These are phyloP conservation scores for Rapana venosa DNA, from an alignment of 2,888 invertebrate genomes.

Conservation along the genomic window DNA sequence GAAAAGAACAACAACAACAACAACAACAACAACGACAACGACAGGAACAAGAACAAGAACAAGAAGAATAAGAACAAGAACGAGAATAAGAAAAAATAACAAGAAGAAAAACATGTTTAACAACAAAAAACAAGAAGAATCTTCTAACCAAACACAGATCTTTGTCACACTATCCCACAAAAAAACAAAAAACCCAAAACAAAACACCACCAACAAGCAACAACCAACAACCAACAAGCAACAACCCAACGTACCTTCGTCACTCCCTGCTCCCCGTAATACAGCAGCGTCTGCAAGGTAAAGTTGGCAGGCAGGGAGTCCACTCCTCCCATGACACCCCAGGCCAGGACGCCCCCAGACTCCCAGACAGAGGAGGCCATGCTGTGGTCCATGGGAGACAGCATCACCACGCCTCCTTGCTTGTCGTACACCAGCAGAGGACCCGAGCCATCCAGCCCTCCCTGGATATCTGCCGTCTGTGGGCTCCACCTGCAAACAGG, in stretches of 20 bases:
- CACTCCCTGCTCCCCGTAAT: conserved; percentile 57
- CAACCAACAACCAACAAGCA: background rate
- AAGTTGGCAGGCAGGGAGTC: conserved; percentile 55
- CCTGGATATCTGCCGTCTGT: conserved; percentile 50
- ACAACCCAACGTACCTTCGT: conserved; percentile 60
- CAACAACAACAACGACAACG: too few relatives aligned
- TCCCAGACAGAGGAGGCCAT: conserved; percentile 49
- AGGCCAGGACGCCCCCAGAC: conserved; percentile 48
- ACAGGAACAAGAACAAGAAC: too few relatives aligned
- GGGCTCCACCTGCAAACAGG: conserved; percentile 48
- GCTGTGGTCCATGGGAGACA: conserved; percentile 60
- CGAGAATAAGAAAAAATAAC: too few relatives aligned
- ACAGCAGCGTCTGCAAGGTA: conserved; percentile 60
- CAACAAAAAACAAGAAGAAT: background rate
- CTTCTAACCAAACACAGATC: too few relatives aligned
- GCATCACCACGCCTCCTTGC: conserved; percentile 56
- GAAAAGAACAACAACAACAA: too few relatives aligned
- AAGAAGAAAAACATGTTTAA: too few relatives aligned
- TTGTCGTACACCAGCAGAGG: conserved; percentile 63
- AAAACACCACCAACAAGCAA: background rate
- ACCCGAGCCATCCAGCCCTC: conserved; percentile 61
- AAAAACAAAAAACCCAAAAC: background rate
- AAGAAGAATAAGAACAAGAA: too few relatives aligned
- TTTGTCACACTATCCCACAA: background rate
- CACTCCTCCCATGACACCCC: conserved; percentile 70